These are phyloP conservation scores for Pristiophorus japonicus DNA, from an alignment of 2,113 vertebrate species.

Conservation along the genomic window DNA sequence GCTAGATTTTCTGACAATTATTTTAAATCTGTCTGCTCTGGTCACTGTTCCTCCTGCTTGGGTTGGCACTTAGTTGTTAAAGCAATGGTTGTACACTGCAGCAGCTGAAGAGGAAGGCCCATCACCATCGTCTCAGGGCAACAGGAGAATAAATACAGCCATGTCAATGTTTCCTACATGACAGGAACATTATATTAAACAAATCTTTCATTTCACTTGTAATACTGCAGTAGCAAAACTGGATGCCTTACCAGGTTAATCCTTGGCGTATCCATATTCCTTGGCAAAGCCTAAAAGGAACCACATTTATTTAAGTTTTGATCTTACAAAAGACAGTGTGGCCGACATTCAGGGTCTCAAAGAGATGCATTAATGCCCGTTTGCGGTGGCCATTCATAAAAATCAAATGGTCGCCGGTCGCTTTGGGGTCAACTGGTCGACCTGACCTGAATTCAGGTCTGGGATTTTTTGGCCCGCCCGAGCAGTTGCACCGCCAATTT, in stretches of 20 bases:
- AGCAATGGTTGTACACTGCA: not conserved
- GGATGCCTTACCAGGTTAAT: not conserved
- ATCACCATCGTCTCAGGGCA: not conserved
- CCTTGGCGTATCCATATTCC: not conserved
- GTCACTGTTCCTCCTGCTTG: not conserved
- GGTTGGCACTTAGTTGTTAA: not conserved
- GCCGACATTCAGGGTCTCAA: too few species aligned
- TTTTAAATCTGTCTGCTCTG: not conserved
- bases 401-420: too few species aligned
- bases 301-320: not conserved
- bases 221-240: not conserved
- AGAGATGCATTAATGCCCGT: too few species aligned
- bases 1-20: not conserved
- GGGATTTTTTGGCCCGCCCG: too few species aligned
- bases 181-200: not conserved
- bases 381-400: too few species aligned
- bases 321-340: not conserved
- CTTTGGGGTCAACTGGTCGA: too few species aligned
- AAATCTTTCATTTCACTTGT: not conserved
- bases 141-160: not conserved
- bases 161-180: not conserved
- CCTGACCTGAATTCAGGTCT: too few species aligned
- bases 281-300: conserved; percentile 24
- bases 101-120: too few species aligned
- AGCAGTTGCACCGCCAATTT: too few species aligned